Evolutionary conservation across 2,888 invertebrate genomes (phyloP), one percentile per base, ranked within the genome.

Genomic region (Mesorhabditis sp.): DNA sequence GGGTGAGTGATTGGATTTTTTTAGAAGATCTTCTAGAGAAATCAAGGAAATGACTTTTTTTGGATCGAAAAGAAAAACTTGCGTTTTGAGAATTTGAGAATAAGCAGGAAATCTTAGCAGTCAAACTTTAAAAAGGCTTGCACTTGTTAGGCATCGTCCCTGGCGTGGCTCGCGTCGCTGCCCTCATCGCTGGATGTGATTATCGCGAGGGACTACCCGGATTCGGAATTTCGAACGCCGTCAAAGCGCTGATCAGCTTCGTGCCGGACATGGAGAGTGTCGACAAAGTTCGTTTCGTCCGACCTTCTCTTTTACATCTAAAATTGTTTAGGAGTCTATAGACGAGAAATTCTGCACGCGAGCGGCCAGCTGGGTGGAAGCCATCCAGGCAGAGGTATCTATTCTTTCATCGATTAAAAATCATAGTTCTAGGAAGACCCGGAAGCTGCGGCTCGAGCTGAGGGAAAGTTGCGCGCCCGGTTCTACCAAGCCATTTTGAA

Each of bases 391-490:
- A 50, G 58, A 50, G n/a, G 58, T 50, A n/a, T 13, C 10, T 50
- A 50, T 50, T 50, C 58, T n/a, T 50, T 50, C 28, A 28, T 50
- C n/a, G 58, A 50, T 50, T 50, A 50, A 50, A 50, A 50, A 50
- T 13, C n/a, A 13, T 50, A 2, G 7, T 2, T 50, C 58, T 13
- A 50, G 58, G 58, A 50, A 2, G n/a, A 50, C 1, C 10, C 58
- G 10, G 58, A 50, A 10, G n/a, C n/a, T n/a, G 58, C 58, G 7
- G 7, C 58, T 50, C 58, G 58, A 2, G n/a, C 10, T n/a, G 10
- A 50, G 58, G 58, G 58, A 10, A 10, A n/a, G 10, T 13, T 50
- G n/a, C 7, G 58, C 7, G 58, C 58, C 7, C 58, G 58, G n/a
- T 50, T 50, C 58, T 50, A 13, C 58, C 7, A 50, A 50, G 58